Percentiles rank a stretch among this genome's conserved stretches.
phyloP scores from a whole-genome alignment of 2,888 invertebrate species.

The Drosophila macrospina region DNA sequence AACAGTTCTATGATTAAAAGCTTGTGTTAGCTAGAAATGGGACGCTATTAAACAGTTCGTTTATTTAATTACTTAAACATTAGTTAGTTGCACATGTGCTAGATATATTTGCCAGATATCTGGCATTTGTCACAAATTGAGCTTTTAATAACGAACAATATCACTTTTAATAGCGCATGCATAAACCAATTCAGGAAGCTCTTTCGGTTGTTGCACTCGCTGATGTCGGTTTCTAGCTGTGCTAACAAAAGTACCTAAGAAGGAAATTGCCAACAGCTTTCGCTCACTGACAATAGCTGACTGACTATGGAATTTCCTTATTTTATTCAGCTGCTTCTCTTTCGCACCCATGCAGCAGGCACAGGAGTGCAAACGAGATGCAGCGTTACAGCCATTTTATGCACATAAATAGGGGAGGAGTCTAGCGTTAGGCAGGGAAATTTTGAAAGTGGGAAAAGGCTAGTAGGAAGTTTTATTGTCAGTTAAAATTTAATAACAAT shows the following conservation, averaged over 20 bases:
- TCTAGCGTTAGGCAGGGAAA: slow-evolving; percentile 1
- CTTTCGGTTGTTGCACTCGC: background rate
- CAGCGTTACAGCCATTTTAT: slow-evolving; percentile 51
- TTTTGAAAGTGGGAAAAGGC: slow-evolving; percentile 17
- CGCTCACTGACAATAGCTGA: slow-evolving; percentile 36
- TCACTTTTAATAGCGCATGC: slow-evolving; percentile 9
- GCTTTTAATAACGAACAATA: slow-evolving; percentile 21
- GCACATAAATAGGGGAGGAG: slow-evolving; percentile 59
- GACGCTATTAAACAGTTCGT: background rate
- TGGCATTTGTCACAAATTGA: background rate
- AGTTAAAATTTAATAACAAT: background rate
- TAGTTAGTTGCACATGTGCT: background rate
- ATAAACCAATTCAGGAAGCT: background rate
- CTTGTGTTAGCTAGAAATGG: background rate
- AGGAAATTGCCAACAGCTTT: background rate
- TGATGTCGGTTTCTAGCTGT: background rate
- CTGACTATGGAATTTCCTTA: background rate
- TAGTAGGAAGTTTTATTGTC: background rate
- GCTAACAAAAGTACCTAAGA: background rate
- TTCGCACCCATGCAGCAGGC: slow-evolving; percentile 8
- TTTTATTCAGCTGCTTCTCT: slow-evolving; percentile 19
- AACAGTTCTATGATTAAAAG: slow-evolving; percentile 1
- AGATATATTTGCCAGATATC: too few relatives aligned
- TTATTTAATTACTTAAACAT: slow-evolving; percentile 10
- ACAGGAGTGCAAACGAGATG: slow-evolving; percentile 33